Percentiles rank a stretch among this genome's conserved stretches.
Evolutionary conservation across 1,140 invertebrate genomes (phyloP).

Genomic region (Onthophagus taurus): DNA sequence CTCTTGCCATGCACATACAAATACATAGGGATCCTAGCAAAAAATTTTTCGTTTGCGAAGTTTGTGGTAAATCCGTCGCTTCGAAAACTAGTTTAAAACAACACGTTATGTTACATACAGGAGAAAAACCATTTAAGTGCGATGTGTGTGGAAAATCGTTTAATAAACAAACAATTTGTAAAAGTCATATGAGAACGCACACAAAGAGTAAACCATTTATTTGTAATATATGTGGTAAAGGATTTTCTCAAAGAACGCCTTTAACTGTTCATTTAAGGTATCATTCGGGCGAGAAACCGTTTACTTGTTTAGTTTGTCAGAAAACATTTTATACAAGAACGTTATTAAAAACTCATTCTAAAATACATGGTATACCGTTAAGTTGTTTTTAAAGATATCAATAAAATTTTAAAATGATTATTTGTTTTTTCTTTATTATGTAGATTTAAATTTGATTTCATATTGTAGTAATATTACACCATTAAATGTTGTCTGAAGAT

Average conservation of each 20-base stretch:
- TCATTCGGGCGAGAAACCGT: constrained; percentile 42
- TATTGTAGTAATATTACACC: too few relatives aligned
- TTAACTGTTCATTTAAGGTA: constrained; percentile 44
- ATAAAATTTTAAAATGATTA: too few relatives aligned
- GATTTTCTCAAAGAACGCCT: constrained; percentile 1
- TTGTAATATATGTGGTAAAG: neutral
- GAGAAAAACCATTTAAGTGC: neutral
- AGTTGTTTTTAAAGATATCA: neutral
- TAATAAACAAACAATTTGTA: neutral
- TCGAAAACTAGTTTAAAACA: too few relatives aligned
- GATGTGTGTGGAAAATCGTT: constrained; percentile 2
- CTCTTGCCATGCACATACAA: constrained; percentile 45
- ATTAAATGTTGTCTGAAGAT: too few relatives aligned
- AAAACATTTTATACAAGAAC: constrained; percentile 27
- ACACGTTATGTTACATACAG: too few relatives aligned
- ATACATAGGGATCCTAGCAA: constrained; percentile 44
- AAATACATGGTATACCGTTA: constrained; percentile 17
- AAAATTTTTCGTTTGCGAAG: constrained; percentile 30
- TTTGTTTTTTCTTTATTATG: too few relatives aligned
- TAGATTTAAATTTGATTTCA: too few relatives aligned
- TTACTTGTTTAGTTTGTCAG: constrained; percentile 42
- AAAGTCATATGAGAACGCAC: constrained; percentile 35
- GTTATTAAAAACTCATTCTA: constrained; percentile 23
- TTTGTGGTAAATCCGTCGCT: constrained; percentile 37
- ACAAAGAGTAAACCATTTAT: constrained; percentile 33